phyloP scores from a whole-genome alignment of 2,888 invertebrate genomes.

The Drosophila peninsularis region DNA sequence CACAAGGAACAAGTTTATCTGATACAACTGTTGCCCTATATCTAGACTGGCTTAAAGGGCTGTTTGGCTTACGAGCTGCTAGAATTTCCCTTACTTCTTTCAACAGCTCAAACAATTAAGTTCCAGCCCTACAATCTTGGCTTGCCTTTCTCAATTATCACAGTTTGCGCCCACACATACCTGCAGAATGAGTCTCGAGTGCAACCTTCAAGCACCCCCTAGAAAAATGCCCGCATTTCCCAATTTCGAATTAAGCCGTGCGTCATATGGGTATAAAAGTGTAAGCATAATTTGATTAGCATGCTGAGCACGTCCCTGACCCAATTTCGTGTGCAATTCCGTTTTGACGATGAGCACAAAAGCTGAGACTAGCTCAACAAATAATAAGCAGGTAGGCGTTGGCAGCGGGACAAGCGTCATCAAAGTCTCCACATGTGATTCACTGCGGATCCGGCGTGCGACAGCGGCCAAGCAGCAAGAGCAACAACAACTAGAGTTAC shows the following conservation, averaged over 20 bases:
- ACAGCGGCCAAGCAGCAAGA: conserved; percentile 19
- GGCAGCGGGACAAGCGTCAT: conserved; percentile 57
- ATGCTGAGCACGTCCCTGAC: conserved; percentile 78
- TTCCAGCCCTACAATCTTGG: background rate
- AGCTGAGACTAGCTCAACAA: conserved; percentile 37
- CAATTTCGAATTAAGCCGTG: conserved; percentile 35
- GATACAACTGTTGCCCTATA: too few relatives aligned
- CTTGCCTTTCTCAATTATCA: background rate
- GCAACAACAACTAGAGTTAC: conserved; percentile 10
- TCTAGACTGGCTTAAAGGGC: too few relatives aligned
- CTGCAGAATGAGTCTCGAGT: background rate
- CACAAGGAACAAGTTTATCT: too few relatives aligned
- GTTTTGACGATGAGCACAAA: conserved; percentile 25
- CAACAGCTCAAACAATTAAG: background rate
- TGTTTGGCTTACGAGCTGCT: too few relatives aligned
- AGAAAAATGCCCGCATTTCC: conserved; percentile 32
- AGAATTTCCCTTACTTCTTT: too few relatives aligned
- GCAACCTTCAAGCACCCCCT: conserved; percentile 39
- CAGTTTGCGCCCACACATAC: background rate
- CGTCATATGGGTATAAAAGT: conserved; percentile 51
- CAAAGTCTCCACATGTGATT: conserved; percentile 52
- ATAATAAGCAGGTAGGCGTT: conserved; percentile 34
- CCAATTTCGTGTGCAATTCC: conserved; percentile 57
- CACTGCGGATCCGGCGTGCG: conserved; percentile 61
- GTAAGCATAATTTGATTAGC: conserved; percentile 64